Evolutionary conservation across 2,888 invertebrate species (phyloP).

Genomic region (Cheilosia variabilis): DNA sequence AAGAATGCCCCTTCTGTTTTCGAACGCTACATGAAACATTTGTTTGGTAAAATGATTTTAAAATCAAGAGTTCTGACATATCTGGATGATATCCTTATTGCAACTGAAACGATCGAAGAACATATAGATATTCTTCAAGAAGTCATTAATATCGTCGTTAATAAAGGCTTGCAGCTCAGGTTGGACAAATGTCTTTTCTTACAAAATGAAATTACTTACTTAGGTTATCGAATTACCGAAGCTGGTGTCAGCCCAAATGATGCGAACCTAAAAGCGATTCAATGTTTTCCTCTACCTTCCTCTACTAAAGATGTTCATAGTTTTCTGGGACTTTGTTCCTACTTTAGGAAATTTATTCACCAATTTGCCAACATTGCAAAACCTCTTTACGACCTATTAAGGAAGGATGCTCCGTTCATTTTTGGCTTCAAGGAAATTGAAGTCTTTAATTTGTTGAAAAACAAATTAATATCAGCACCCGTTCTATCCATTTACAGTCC

Average conservation of each 20-base stretch:
- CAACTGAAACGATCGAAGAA: constrained; percentile 48
- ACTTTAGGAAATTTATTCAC: constrained; percentile 77
- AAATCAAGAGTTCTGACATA: constrained; percentile 69
- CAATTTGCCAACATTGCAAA: constrained; percentile 76
- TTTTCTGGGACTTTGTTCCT: constrained; percentile 63
- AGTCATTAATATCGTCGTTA: constrained; percentile 33
- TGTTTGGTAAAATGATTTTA: constrained; percentile 68
- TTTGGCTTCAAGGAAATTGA: constrained; percentile 37
- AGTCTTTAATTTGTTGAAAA: constrained; percentile 60
- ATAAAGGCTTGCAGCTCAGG: constrained; percentile 23
- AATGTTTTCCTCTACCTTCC: constrained; percentile 61
- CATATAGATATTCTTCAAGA: constrained; percentile 55
- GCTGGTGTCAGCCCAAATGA: constrained; percentile 45
- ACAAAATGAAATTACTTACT: constrained; percentile 34
- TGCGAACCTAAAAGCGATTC: constrained; percentile 40
- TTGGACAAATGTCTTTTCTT: constrained; percentile 57
- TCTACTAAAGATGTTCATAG: constrained; percentile 74
- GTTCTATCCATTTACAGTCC: constrained; percentile 78
- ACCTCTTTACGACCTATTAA: constrained; percentile 77
- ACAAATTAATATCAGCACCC: constrained; percentile 63
- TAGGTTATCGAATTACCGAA: constrained; percentile 34
- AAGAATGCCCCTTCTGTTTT: constrained; percentile 71
- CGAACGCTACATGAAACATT: constrained; percentile 69
- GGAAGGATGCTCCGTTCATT: constrained; percentile 41
- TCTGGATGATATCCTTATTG: constrained; percentile 76